phyloP scores from a whole-genome alignment of 1,140 invertebrate species.

The Drosophila ambigua region DNA sequence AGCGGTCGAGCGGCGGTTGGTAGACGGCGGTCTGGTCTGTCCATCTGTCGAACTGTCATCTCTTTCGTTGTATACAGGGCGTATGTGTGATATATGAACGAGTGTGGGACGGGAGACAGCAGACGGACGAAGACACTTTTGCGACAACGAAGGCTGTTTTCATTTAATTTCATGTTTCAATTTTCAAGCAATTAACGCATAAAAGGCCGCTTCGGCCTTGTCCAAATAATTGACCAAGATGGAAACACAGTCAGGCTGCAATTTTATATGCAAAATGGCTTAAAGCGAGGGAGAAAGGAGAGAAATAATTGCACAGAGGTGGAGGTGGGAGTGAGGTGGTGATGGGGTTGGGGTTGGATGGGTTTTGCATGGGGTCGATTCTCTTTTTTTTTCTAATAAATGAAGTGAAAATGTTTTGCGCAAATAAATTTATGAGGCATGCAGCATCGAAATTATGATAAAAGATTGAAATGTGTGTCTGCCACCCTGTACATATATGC shows the following conservation, averaged over 20 bases:
- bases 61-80: conserved; percentile 23
- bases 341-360: background rate
- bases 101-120: too few species aligned
- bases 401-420: conserved; percentile 79
- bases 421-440: conserved; percentile 80
- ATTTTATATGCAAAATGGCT: conserved; percentile 54
- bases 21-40: conserved; percentile 9
- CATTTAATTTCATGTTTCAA: conserved; percentile 81
- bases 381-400: conserved; percentile 65
- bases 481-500: background rate
- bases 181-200: conserved; percentile 80
- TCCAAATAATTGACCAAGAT: conserved; percentile 63
- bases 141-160: conserved; percentile 64
- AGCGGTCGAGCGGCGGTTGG: conserved; percentile 51
- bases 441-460: conserved; percentile 74
- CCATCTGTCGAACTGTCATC: conserved; percentile 13
- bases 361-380: conserved; percentile 16
- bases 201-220: conserved; percentile 42
- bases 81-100: conserved; percentile 60
- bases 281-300: background rate
- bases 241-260: conserved; percentile 44
- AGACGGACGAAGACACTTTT: conserved; percentile 46
- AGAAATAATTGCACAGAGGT: conserved; percentile 2
- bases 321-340: background rate
- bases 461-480: conserved; percentile 59